Percentiles rank a stretch among this genome's conserved stretches.
Evolutionary conservation across 1,140 invertebrate species (phyloP).

Genomic region (Drosophila arawakana): DNA sequence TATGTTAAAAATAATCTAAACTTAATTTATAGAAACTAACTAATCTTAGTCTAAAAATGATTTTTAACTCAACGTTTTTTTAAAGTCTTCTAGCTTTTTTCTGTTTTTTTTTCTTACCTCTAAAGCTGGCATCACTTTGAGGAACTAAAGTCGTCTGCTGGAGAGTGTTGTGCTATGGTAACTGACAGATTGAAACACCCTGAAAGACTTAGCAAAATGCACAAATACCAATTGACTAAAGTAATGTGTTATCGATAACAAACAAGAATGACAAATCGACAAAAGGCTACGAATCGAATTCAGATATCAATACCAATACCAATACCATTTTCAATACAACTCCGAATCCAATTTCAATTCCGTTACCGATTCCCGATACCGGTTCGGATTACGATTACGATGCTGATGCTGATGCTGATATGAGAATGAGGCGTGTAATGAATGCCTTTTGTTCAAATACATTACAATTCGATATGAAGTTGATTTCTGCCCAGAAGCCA

Average conservation of each 20-base stretch:
- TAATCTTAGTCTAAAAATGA: too few species aligned
- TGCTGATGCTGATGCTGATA: too few species aligned
- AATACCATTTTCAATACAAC: too few species aligned
- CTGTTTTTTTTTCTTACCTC: too few species aligned
- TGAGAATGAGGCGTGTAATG: background rate
- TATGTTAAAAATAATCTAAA: too few species aligned
- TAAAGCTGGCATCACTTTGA: background rate
- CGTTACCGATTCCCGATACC: too few species aligned
- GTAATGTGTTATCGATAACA: constrained; percentile 32
- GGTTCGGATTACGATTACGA: too few species aligned
- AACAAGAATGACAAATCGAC: background rate
- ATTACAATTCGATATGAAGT: background rate
- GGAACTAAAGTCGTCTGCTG: background rate
- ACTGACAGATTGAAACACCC: constrained; percentile 31
- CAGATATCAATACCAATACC: background rate
- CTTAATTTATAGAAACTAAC: too few species aligned
- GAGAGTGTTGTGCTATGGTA: constrained; percentile 24
- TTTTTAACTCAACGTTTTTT: too few species aligned
- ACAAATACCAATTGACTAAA: constrained; percentile 25
- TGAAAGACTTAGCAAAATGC: constrained; percentile 20
- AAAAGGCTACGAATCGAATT: background rate
- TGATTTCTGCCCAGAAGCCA: background rate
- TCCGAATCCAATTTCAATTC: too few species aligned
- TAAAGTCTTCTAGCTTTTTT: too few species aligned
- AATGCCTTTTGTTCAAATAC: background rate